Conservation (phyloP, 2,113 vertebrate species). For the Elachura formosa region DNA sequence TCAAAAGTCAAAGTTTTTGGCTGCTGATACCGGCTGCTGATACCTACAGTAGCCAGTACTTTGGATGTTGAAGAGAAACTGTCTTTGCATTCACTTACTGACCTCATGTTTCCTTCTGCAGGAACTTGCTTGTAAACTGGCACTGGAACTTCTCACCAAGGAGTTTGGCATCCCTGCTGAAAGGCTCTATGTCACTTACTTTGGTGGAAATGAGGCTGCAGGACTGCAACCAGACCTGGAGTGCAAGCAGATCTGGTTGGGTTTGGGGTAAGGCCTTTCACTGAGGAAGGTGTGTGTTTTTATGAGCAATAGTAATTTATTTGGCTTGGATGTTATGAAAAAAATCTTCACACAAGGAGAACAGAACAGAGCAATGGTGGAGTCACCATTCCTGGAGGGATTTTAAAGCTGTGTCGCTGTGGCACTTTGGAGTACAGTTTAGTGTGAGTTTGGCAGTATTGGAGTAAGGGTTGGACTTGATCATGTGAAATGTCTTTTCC, state of each 20-base stretch:
- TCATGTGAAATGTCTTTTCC: background rate
- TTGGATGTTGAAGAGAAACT: background rate
- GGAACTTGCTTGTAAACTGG: constrained; percentile 93
- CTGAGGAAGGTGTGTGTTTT: background rate
- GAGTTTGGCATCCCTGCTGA: constrained; percentile 93
- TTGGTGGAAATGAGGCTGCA: constrained; percentile 85
- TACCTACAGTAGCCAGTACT: background rate
- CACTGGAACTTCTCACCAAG: constrained; percentile 89
- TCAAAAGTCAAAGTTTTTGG: background rate
- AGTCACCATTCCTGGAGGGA: background rate
- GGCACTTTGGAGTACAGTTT: background rate
- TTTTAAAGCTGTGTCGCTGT: background rate
- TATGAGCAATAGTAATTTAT: background rate
- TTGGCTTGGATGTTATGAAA: background rate
- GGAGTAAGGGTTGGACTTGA: background rate
- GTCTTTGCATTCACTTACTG: background rate
- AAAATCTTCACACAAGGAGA: background rate
- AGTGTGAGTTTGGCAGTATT: background rate
- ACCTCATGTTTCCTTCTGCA: constrained; percentile 47
- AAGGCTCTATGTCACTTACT: constrained; percentile 96
- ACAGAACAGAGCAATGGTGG: background rate
- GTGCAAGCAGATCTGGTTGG: constrained; percentile 96
- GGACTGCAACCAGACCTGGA: constrained; percentile 92
- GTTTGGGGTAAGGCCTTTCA: constrained; percentile 81
- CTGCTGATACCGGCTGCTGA: background rate